Evolutionary conservation across 37 sponge, comb jelly and placozoan genomes (phyloP), one percentile per base, ranked within the genome.

Genomic region (Halisarca cf. caerulea): DNA sequence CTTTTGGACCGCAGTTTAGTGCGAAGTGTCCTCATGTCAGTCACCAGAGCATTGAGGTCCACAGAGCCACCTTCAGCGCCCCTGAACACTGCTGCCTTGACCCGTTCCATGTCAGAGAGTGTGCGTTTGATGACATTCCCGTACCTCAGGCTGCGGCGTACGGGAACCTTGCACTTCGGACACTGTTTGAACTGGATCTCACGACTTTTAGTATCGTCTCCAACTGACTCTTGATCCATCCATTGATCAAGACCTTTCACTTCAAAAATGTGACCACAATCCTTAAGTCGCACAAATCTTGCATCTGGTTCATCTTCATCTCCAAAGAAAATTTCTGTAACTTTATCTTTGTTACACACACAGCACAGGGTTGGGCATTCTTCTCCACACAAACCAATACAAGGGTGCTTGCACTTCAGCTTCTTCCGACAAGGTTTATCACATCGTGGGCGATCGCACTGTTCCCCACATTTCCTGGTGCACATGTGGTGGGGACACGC

Each of bases 371-470:
- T 80, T 0, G 96, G 96, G 44, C 96, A 96, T 32, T 60, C 44
- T 69, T 96, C 96, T 38, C 96, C 96, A 91, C 96, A 96, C 5
- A 96, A 85, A 0, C 96, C 96, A 89, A 96, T 91, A 57, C 96
- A 96, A 3, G 59, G 87, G 42, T 96, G 96, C 11, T 83, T 80
- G 89, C 96, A 96, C 40, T 45, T 69, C 43, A 92, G 37, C 15
- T 28, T 9, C 70, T 88, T 80, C 21, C 0, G 33, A 40, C 94
- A 94, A 0, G 85, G 79, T 25, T 39, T 35, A 40, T 93, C 32
- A 84, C 96, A 96, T 36, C 58, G 82, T 30, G 87, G 93, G 25
- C 96, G 88, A 47, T 93, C 66, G 64, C 96, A 95, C 18, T 42
- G 37, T 58, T 93, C 89, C 38, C 93, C 91, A 90, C 96, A 95